Evolutionary conservation across 2,113 vertebrate genomes (phyloP).

Genomic region (Petaurus breviceps): DNA sequence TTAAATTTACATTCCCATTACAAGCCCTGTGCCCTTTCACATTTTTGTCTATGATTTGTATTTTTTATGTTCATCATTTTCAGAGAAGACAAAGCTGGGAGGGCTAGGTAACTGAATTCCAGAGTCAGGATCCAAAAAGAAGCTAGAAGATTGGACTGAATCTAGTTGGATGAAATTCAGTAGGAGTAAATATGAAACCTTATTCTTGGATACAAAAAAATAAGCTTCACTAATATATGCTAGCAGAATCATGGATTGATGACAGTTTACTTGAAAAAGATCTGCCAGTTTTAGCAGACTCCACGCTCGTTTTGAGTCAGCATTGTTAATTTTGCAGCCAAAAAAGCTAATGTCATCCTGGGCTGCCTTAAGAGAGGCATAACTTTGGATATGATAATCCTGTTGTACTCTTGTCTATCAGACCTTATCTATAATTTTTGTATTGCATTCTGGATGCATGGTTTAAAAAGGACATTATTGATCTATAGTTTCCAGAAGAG

Average conservation of each 20-base stretch:
- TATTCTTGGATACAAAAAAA: neutral
- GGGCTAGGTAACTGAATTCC: neutral
- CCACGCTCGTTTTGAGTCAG: neutral
- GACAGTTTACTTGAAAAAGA: neutral
- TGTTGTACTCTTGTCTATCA: neutral
- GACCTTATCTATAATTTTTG: neutral
- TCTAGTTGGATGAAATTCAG: neutral
- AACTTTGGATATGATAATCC: neutral
- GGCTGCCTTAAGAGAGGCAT: neutral
- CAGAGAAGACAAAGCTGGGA: neutral
- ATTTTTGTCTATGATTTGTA: neutral
- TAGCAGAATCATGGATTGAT: neutral
- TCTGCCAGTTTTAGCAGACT: neutral
- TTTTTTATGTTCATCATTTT: neutral
- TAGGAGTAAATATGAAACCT: neutral
- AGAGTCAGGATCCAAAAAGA: neutral
- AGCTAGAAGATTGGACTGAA: neutral
- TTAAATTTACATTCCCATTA: no score
- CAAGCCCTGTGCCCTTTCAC: neutral
- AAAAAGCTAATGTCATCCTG: neutral
- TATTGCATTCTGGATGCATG: neutral
- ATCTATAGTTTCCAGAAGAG: neutral
- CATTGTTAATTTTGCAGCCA: neutral
- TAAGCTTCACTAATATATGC: neutral
- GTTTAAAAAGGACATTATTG: neutral